Conservation (phyloP, 2,113 vertebrate genomes). For the Melanotaenia duboulayi region DNA sequence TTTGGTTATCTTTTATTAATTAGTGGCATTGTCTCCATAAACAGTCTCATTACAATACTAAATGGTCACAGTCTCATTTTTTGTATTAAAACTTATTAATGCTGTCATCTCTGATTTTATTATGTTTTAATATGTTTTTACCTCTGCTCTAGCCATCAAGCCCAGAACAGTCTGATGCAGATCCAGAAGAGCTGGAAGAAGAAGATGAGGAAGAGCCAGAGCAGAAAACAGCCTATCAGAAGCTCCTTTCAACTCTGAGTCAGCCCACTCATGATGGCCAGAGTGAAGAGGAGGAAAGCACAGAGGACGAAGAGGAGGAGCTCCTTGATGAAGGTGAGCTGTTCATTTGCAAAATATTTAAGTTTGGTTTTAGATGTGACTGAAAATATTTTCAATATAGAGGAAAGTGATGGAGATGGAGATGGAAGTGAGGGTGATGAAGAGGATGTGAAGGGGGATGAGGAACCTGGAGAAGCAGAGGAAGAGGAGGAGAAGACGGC, state of each 20-base stretch:
- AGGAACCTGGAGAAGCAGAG: conserved; percentile 30
- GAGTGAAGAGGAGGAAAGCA: conserved; percentile 75
- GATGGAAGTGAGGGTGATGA: conserved; percentile 71
- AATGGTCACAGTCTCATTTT: too few species aligned
- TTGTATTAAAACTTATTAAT: too few species aligned
- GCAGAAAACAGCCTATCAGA: conserved; percentile 88
- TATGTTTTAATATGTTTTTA: too few species aligned
- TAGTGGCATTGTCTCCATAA: too few species aligned
- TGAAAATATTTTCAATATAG: conserved; percentile 18
- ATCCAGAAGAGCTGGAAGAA: conserved; percentile 80
- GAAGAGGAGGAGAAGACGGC: background rate
- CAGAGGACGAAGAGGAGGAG: conserved; percentile 74
- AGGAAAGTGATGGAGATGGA: conserved; percentile 32
- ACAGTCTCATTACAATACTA: too few species aligned
- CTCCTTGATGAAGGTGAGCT: conserved; percentile 59
- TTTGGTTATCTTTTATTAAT: too few species aligned
- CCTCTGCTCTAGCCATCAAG: conserved; percentile 78
- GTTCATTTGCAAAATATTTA: background rate
- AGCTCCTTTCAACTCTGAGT: conserved; percentile 90
- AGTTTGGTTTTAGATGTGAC: background rate
- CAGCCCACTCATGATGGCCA: conserved; percentile 72
- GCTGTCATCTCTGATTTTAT: background rate
- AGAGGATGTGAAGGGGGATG: conserved; percentile 68
- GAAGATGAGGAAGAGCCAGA: conserved; percentile 86
- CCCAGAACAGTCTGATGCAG: conserved; percentile 81